phyloP scores from a whole-genome alignment of 2,888 invertebrate genomes.

The Bruchidius siliquastri region DNA sequence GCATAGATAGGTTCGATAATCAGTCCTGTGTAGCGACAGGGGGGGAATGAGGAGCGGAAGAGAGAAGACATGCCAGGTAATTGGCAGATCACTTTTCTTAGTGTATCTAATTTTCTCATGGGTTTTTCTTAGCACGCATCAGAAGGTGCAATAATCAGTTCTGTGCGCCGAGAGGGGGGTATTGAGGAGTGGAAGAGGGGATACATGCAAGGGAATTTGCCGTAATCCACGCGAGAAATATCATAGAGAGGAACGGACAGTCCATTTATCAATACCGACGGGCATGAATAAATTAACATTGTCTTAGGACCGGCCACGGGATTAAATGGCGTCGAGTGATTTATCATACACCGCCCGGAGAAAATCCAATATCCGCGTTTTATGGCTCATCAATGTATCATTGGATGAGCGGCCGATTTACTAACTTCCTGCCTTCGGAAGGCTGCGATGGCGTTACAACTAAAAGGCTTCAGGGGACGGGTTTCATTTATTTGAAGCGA shows the following conservation, averaged over 20 bases:
- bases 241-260: constrained; percentile 35
- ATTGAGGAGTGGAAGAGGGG: not conserved
- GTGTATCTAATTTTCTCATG: too few species aligned
- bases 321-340: constrained; percentile 41
- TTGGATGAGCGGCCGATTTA: constrained; percentile 13
- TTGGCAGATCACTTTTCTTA: too few species aligned
- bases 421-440: constrained; percentile 10
- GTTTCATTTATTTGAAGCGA: too few species aligned
- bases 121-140: too few species aligned
- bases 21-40: too few species aligned
- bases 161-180: too few species aligned
- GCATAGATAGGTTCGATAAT: too few species aligned
- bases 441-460: not conserved
- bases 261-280: constrained; percentile 41
- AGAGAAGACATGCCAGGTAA: too few species aligned
- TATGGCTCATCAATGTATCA: constrained; percentile 27
- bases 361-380: constrained; percentile 41
- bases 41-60: too few species aligned
- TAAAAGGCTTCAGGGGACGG: not conserved
- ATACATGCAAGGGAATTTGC: not conserved
- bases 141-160: not conserved
- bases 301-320: constrained; percentile 35
- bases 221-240: constrained; percentile 29
- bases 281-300: constrained; percentile 43
- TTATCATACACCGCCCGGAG: constrained; percentile 39